Evolutionary conservation across 2,113 vertebrate species (phyloP), one percentile per base, ranked within the genome.

Genomic region (Pangasianodon hypophthalmus): DNA sequence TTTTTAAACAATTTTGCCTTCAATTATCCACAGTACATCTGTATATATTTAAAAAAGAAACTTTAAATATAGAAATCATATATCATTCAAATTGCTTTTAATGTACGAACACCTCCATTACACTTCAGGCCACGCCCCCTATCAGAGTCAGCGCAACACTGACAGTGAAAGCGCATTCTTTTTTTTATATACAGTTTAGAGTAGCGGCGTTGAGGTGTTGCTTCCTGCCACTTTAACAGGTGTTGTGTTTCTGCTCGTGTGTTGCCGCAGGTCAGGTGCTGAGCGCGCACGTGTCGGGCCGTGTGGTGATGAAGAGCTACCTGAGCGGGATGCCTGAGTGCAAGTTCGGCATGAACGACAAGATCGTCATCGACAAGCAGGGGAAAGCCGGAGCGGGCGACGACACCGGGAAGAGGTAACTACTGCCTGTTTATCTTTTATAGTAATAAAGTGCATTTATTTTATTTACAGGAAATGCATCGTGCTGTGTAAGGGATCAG

Each of bases 271-370:
- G 98, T 90, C 98, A 99, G 94, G 98, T 99, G 89, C 96, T 99
- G 92, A 99, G 98, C 1, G 98, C 98, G 60, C 98, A 99, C 0
- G 98, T 99, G 90, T 99, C 98, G 0, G 98, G 98, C 88, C 96
- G 98, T 85, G 98, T 99, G 37, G 98, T 99, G 91, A 99, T 99
- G 98, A 99, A 99, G 96, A 99, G 98, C 95, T 99, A 99, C 83
- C 96, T 99, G 93, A 99, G 98, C 21, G 98, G 98, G 83, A 99
- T 99, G 98, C 98, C 98, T 0, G 98, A 99, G 92, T 99, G 98
- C 96, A 99, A 99, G 93, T 99, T 99, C 88, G 98, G 98, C 92
- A 99, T 99, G 98, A 99, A 99, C 82, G 98, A 99, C 96, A 99
- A 99, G 96, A 99, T 99, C 64, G 98, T 99, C 19, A 99, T 99